Base-by-base conservation (phyloP, 2,888 invertebrate genomes). In the Eristalis intricaria region DNA sequence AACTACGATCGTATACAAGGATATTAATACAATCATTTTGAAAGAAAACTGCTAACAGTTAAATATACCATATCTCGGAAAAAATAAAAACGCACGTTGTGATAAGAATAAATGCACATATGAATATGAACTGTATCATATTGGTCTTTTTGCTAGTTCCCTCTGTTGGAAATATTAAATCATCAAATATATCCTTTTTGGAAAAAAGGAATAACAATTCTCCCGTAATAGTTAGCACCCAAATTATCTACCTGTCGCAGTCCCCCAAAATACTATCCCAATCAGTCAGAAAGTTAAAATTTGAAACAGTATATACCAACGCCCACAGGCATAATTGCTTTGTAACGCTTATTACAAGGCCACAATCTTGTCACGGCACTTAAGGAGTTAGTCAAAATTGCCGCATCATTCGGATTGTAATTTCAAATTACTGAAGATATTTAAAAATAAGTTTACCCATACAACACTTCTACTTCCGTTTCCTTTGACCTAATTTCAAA, bases 401-500 rank as follows among this genome's bases (percentile, higher is more conserved):
- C 38, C 19, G 10, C 61, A 56, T 22, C 43, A 13, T 15, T 23
- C 8, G 8, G 8, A 13, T 38, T 38, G 13, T 8, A 22, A 69
- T 13, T 26, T 35, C 77, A 63, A 78, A 71, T 68, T 65, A 32
- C 74, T 71, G 23, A 38, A 68, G 76, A 73, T 32, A 40, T 77
- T 66, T 61, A 32, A 58, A 83, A 81, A 38, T 22, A 56, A 26
- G 50, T 64, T 22, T 22, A 65, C 22, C 64, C 15, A 63, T 32
- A 29, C 23, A 22, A 40, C 26, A 11, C 68, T 63, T 32, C 38
- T 60, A 66, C 26, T 65, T 60, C 40, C 40, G 19, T 64, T 75
- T 78, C 63, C 61, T 79, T 75, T 86, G 83, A 86, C 86, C 86
- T 26, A 83, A 75, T 86, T 86, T 83, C 13, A 19, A 75, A 10